Percentiles rank a stretch among this genome's conserved stretches.
phyloP scores from a whole-genome alignment of 2,888 invertebrate species.

The Agapostemon virescens region DNA sequence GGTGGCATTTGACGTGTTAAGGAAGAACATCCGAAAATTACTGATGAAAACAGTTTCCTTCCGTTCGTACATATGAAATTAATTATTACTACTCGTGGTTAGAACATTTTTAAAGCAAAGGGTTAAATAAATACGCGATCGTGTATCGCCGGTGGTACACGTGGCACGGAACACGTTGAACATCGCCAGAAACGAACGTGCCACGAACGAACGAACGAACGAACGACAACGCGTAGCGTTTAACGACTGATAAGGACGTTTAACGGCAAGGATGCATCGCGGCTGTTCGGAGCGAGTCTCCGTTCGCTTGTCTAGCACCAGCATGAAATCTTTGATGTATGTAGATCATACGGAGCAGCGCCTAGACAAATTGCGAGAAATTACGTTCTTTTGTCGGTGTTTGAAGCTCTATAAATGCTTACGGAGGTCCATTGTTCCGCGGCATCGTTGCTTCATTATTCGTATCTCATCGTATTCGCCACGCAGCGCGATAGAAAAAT shows the following conservation, averaged over 20 bases:
- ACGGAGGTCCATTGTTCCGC: slow-evolving; percentile 23
- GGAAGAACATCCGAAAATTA: too few relatives aligned
- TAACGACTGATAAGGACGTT: neutral
- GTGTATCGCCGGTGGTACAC: too few relatives aligned
- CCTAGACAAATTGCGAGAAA: slow-evolving; percentile 12
- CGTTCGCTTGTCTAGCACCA: neutral
- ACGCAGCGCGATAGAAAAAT: slow-evolving; percentile 40
- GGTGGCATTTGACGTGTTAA: too few relatives aligned
- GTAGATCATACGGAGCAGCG: neutral
- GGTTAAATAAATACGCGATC: too few relatives aligned
- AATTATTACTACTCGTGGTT: too few relatives aligned
- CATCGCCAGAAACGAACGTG: too few relatives aligned
- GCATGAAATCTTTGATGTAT: slow-evolving; percentile 10
- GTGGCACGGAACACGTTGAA: too few relatives aligned
- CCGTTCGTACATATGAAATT: too few relatives aligned
- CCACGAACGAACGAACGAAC: too few relatives aligned
- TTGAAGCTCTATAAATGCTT: slow-evolving; percentile 10
- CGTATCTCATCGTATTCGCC: slow-evolving; percentile 29
- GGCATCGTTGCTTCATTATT: slow-evolving; percentile 19
- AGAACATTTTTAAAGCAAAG: too few relatives aligned
- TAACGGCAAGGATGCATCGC: neutral
- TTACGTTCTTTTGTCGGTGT: slow-evolving; percentile 23
- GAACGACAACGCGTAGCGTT: neutral
- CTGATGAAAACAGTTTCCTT: too few relatives aligned
- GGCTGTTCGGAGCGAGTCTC: neutral